phyloP scores from a whole-genome alignment of 1,140 invertebrate species.

The Drosophila setifemur region DNA sequence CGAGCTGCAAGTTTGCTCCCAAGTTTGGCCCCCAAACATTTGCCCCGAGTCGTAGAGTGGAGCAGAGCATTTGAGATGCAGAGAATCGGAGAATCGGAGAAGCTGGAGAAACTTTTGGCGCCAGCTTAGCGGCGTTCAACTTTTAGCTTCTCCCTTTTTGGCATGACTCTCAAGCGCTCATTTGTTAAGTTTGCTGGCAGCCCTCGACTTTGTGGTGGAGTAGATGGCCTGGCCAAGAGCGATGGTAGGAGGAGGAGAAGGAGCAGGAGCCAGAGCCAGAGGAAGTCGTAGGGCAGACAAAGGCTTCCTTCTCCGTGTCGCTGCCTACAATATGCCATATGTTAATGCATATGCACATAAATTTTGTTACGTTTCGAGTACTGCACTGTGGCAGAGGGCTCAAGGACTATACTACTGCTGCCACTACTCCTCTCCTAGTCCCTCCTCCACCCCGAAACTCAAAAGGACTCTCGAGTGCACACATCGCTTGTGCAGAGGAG shows the following conservation, averaged over 20 bases:
- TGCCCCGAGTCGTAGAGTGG: constrained; percentile 7
- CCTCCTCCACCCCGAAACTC: background rate
- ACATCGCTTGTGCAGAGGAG: constrained; percentile 31
- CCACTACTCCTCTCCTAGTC: too few relatives aligned
- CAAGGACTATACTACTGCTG: constrained; percentile 20
- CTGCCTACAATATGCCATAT: constrained; percentile 37
- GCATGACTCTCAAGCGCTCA: constrained; percentile 47
- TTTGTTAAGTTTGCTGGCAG: constrained; percentile 59
- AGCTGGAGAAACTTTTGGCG: constrained; percentile 39
- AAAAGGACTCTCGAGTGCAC: constrained; percentile 4
- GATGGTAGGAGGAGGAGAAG: too few relatives aligned
- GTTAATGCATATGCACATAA: constrained; percentile 75
- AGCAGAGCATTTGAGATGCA: background rate
- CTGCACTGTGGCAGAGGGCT: constrained; percentile 16
- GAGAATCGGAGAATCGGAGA: background rate
- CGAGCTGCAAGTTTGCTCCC: constrained; percentile 7
- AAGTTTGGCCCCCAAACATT: constrained; percentile 19
- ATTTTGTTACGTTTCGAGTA: constrained; percentile 48
- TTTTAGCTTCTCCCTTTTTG: constrained; percentile 32
- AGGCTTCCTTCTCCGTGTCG: background rate
- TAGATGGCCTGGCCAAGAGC: background rate
- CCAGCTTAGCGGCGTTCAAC: constrained; percentile 50
- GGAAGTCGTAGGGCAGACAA: constrained; percentile 14
- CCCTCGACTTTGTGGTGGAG: background rate
- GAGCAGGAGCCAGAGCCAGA: too few relatives aligned